Conservation (phyloP, 2,113 vertebrate species). For the Sinocyclocheilus rhinocerous region DNA sequence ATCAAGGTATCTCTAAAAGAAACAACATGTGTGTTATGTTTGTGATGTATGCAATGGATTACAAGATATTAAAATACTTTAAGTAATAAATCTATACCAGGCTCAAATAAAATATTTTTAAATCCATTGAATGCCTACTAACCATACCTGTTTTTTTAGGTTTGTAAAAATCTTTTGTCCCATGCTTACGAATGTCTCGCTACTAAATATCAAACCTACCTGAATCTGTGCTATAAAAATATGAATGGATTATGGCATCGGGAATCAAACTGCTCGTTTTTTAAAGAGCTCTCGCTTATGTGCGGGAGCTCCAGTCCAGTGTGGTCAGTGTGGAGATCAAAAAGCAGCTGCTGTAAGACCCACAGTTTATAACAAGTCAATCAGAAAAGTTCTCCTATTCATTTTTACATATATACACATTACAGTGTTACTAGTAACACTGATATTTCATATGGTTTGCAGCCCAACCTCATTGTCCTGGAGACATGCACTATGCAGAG, state of each 20-base stretch:
- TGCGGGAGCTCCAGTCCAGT: conserved; percentile 38
- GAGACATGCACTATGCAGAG: conserved; percentile 62
- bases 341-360: conserved; percentile 64
- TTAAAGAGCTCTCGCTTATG: conserved; percentile 52
- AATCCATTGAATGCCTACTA: not conserved
- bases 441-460: conserved; percentile 7
- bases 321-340: conserved; percentile 47
- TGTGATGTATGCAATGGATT: not conserved
- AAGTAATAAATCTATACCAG: no score
- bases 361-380: no score
- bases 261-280: conserved; percentile 61
- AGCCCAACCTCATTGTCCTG: conserved; percentile 65
- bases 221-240: conserved; percentile 54
- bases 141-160: conserved; percentile 49
- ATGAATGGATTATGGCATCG: conserved; percentile 40
- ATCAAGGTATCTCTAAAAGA: no score
- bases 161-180: conserved; percentile 53
- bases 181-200: conserved; percentile 46
- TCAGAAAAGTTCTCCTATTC: not conserved
- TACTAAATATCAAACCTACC: not conserved
- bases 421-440: not conserved
- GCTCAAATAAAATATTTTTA: not conserved
- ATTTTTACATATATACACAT: not conserved
- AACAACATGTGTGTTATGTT: not conserved
- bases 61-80: not conserved